Percentiles rank a stretch among this genome's conserved stretches.
These are phyloP conservation scores for Caenorhabditis zanzibari DNA, from an alignment of 2,888 invertebrate genomes.

Conservation along the genomic window DNA sequence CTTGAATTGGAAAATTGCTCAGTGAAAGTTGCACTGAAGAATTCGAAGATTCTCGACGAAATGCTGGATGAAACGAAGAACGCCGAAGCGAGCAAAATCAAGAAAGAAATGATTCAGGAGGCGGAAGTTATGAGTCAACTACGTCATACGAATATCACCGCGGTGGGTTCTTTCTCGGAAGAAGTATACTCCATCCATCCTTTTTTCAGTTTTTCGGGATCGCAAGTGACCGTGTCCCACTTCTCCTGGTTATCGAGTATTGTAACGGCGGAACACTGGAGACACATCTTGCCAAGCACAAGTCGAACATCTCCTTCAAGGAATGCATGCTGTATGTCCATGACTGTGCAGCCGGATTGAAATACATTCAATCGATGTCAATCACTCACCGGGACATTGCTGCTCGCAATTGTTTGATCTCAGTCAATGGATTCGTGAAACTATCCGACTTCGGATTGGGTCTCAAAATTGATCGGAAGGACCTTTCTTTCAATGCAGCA, in stretches of 20 bases:
- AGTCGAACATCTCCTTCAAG: slow-evolving; percentile 12
- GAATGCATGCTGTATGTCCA: slow-evolving; percentile 65
- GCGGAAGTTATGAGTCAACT: slow-evolving; percentile 74
- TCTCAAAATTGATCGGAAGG: slow-evolving; percentile 45
- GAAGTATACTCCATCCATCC: not conserved
- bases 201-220: slow-evolving; percentile 91
- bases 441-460: slow-evolving; percentile 73
- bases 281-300: slow-evolving; percentile 56
- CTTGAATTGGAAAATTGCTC: slow-evolving; percentile 41
- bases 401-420: slow-evolving; percentile 89
- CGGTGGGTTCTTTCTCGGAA: slow-evolving; percentile 58
- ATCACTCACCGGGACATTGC: slow-evolving; percentile 93
- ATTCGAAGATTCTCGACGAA: slow-evolving; percentile 26
- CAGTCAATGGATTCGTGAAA: slow-evolving; percentile 62
- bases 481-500: slow-evolving; percentile 14
- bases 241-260: slow-evolving; percentile 99
- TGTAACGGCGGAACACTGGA: slow-evolving; percentile 85
- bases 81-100: slow-evolving; percentile 44
- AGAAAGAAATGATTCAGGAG: slow-evolving; percentile 72
- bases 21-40: slow-evolving; percentile 29
- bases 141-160: slow-evolving; percentile 70
- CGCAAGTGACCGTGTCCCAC: slow-evolving; percentile 96
- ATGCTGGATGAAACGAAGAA: slow-evolving; percentile 24
- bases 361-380: slow-evolving; percentile 89
- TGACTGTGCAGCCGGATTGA: slow-evolving; percentile 89